These are phyloP conservation scores for Trinorchestia longiramus DNA, from an alignment of 1,140 invertebrate genomes.

Conservation along the genomic window DNA sequence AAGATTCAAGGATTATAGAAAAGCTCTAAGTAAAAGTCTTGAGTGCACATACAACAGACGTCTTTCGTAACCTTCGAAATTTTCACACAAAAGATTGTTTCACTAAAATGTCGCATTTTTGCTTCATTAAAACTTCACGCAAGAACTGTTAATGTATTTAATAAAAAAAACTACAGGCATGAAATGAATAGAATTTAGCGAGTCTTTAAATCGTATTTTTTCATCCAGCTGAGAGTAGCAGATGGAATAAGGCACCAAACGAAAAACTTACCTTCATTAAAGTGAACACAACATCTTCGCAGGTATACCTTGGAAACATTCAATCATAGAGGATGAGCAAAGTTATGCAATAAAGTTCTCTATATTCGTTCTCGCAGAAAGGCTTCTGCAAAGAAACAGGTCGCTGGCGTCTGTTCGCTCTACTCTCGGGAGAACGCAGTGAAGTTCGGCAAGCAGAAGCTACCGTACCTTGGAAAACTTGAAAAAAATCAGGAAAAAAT, in stretches of 20 bases:
- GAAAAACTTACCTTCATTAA: conserved; percentile 15
- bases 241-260: background rate
- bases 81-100: background rate
- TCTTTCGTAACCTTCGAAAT: no score
- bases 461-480: background rate
- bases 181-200: background rate
- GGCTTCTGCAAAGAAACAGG: background rate
- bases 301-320: conserved; percentile 39
- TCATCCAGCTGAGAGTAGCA: background rate
- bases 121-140: background rate
- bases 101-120: background rate
- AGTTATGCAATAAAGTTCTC: conserved; percentile 48
- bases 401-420: background rate
- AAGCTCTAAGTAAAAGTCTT: background rate
- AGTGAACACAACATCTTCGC: conserved; percentile 22
- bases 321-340: conserved; percentile 48
- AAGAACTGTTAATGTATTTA: background rate
- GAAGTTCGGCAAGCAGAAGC: background rate
- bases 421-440: background rate
- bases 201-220: background rate
- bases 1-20: no score
- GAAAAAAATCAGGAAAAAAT: background rate
- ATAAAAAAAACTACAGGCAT: background rate
- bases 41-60: no score
- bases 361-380: background rate